These are phyloP conservation scores for Aphidius ervi DNA, from an alignment of 1,140 invertebrate species.

Conservation along the genomic window DNA sequence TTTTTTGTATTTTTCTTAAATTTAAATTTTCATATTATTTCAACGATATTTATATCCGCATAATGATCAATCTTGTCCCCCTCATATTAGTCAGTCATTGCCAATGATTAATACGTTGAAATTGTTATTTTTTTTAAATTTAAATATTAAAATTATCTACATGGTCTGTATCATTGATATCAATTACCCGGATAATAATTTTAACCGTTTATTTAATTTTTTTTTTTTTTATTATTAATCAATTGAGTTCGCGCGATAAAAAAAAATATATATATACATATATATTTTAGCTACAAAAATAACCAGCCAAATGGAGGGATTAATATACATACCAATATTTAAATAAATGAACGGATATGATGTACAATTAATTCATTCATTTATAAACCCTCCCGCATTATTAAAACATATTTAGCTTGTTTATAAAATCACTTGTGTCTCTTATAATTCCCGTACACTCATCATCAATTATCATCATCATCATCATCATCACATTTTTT, in stretches of 20 bases:
- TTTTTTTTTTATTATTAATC: constrained; percentile 20
- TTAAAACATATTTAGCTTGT: constrained; percentile 2
- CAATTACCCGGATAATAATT: too few relatives aligned
- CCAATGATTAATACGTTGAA: too few relatives aligned
- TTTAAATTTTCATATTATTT: too few relatives aligned
- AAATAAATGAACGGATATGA: too few relatives aligned
- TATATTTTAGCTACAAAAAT: constrained; percentile 24
- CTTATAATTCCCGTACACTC: constrained; percentile 14
- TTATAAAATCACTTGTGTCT: constrained; percentile 19
- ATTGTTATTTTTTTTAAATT: not conserved
- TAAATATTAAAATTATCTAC: not conserved
- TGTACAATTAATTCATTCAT: too few relatives aligned
- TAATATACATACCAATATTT: too few relatives aligned
- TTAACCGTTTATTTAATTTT: constrained; percentile 8
- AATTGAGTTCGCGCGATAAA: constrained; percentile 22
- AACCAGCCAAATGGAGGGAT: constrained; percentile 12
- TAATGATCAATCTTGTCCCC: too few relatives aligned
- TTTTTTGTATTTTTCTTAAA: too few relatives aligned
- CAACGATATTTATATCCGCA: too few relatives aligned
- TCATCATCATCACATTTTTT: not conserved
- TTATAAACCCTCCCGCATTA: too few relatives aligned
- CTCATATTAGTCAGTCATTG: too few relatives aligned
- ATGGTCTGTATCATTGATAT: too few relatives aligned
- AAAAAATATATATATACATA: not conserved
- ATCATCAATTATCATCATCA: constrained; percentile 8